A percentile compares a stretch with the other conserved stretches of the same genome.
Evolutionary conservation across 2,888 invertebrate species (phyloP).

Genomic region (Catonia carolina): DNA sequence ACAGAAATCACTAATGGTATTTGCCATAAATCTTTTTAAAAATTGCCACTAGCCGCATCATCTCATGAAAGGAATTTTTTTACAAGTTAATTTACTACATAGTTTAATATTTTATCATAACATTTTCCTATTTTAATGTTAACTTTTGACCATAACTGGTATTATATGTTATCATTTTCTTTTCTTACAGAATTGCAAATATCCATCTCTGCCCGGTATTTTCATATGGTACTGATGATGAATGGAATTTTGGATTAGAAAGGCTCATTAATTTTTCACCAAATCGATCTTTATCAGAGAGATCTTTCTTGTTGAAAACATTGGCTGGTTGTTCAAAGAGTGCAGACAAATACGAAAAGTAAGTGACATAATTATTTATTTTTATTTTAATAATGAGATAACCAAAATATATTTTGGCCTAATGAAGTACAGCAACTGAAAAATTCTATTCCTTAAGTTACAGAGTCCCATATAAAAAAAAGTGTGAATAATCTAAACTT

Average conservation of each 20-base stretch:
- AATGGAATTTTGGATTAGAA: constrained; percentile 76
- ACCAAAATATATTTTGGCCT: neutral
- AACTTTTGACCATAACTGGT: too few species aligned
- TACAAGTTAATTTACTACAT: too few species aligned
- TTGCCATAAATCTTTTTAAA: too few species aligned
- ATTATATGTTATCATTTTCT: neutral
- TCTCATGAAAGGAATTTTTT: too few species aligned
- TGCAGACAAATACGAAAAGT: constrained; percentile 57
- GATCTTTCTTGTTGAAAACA: constrained; percentile 69
- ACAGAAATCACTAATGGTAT: too few species aligned
- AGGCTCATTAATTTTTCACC: constrained; percentile 68
- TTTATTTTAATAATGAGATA: neutral
- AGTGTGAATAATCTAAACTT: too few species aligned
- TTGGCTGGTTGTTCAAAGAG: constrained; percentile 73
- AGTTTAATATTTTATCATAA: too few species aligned
- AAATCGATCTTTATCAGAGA: constrained; percentile 62
- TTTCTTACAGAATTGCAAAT: constrained; percentile 56
- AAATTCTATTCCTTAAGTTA: neutral
- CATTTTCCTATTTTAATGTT: too few species aligned
- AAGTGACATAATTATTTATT: constrained; percentile 21
- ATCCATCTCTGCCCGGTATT: constrained; percentile 75
- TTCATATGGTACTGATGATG: constrained; percentile 69
- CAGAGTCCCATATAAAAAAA: neutral
- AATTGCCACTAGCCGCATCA: too few species aligned
- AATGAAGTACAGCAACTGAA: neutral